A percentile compares a stretch with the other conserved stretches of the same genome.
These are phyloP conservation scores for Calephelis virginiensis DNA, from an alignment of 1,140 invertebrate genomes.

Conservation along the genomic window DNA sequence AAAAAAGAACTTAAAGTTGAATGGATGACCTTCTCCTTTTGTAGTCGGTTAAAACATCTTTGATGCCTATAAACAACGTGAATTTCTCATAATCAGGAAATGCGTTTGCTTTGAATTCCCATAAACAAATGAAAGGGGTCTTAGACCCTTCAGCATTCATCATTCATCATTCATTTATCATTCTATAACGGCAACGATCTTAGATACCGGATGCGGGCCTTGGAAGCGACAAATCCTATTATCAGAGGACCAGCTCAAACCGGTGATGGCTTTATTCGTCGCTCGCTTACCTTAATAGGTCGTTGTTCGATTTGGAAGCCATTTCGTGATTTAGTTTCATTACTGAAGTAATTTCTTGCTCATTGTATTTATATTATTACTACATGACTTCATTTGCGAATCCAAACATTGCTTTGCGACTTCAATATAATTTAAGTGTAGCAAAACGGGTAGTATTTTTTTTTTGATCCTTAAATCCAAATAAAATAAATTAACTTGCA, in stretches of 20 bases:
- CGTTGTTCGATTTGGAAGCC: constrained; percentile 7
- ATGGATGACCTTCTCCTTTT: too few relatives aligned
- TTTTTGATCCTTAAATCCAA: too few relatives aligned
- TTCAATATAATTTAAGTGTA: too few relatives aligned
- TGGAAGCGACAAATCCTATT: constrained; percentile 2
- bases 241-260: not conserved
- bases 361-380: not conserved
- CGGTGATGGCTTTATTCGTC: constrained; percentile 4
- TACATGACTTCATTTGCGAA: too few relatives aligned
- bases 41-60: too few relatives aligned
- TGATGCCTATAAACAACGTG: too few relatives aligned
- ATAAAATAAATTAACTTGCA: too few relatives aligned
- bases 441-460: too few relatives aligned
- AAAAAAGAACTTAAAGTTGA: too few relatives aligned
- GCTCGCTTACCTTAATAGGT: constrained; percentile 3
- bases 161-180: constrained; percentile 9
- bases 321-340: constrained; percentile 4
- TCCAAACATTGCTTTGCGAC: too few relatives aligned
- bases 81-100: too few relatives aligned
- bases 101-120: too few relatives aligned
- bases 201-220: not conserved
- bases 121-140: not conserved
- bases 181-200: not conserved
- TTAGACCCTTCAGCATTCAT: not conserved
- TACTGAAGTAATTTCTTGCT: not conserved